A percentile compares a stretch with the other conserved stretches of the same genome.
These are phyloP conservation scores for Pogoniulus pusillus DNA, from an alignment of 2,797 vertebrate species.

Conservation along the genomic window DNA sequence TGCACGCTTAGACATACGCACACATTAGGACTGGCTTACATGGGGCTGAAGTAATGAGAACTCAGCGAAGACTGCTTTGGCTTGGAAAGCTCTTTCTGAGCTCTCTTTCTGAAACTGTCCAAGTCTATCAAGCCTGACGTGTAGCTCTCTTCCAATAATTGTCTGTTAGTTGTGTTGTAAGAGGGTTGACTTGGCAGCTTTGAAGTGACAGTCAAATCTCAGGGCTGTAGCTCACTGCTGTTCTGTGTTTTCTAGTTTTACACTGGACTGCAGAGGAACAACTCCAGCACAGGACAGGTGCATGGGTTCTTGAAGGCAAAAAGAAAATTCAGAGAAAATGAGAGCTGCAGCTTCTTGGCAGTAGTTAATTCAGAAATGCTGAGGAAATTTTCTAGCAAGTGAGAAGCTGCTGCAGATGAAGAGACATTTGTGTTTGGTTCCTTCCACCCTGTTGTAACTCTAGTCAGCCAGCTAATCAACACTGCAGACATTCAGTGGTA, in stretches of 20 bases:
- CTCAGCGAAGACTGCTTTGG: constrained; percentile 10
- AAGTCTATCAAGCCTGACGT: constrained; percentile 38
- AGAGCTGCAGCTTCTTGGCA: not conserved
- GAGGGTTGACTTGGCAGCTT: constrained; percentile 69
- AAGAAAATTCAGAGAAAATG: not conserved
- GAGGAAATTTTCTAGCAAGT: constrained; percentile 52
- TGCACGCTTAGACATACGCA: not conserved
- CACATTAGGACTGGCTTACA: not conserved
- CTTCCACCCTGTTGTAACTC: constrained; percentile 53
- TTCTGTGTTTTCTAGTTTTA: not conserved
- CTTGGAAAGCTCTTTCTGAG: constrained; percentile 33
- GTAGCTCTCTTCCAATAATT: constrained; percentile 58
- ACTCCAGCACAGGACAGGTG: not conserved
- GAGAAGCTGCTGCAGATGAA: constrained; percentile 28
- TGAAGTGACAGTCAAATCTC: constrained; percentile 65
- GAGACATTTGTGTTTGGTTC: constrained; percentile 41
- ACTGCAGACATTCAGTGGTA: constrained; percentile 70
- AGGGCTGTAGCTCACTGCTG: constrained; percentile 22
- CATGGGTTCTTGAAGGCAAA: not conserved
- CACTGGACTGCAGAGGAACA: not conserved
- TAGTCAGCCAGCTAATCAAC: constrained; percentile 59
- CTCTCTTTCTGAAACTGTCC: constrained; percentile 63
- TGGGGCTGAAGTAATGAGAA: constrained; percentile 18
- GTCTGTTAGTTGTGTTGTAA: constrained; percentile 52
- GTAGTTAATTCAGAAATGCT: not conserved